A percentile compares a stretch with the other conserved stretches of the same genome.
These are phyloP conservation scores for Acyrthosiphon pisum DNA, from an alignment of 1,140 invertebrate genomes.

Conservation along the genomic window DNA sequence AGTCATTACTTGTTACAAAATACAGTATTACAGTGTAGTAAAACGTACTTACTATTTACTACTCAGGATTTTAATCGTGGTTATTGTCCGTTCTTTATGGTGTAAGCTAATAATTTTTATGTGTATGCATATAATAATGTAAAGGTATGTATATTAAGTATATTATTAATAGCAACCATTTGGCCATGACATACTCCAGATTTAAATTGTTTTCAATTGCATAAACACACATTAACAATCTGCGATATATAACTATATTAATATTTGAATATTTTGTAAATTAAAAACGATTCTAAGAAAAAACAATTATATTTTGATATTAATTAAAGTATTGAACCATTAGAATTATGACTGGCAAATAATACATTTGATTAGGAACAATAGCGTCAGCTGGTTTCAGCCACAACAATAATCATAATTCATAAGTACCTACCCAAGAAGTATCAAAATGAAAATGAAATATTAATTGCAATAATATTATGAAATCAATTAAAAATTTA, in stretches of 20 bases:
- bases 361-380: background rate
- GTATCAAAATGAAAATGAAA: background rate
- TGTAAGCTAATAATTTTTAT: conserved; percentile 26
- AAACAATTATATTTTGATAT: background rate
- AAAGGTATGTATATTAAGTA: conserved; percentile 37
- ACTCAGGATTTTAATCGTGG: background rate
- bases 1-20: background rate
- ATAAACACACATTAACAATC: conserved; percentile 46
- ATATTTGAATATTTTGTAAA: background rate
- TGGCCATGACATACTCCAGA: conserved; percentile 52
- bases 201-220: conserved; percentile 57
- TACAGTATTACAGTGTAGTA: background rate
- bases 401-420: background rate
- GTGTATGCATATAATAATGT: background rate
- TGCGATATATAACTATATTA: conserved; percentile 12
- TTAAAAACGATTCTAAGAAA: background rate
- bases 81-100: conserved; percentile 28
- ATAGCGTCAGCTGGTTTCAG: background rate
- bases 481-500: background rate
- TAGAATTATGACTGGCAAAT: background rate
- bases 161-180: conserved; percentile 34
- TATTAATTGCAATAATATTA: background rate
- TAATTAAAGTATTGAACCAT: background rate
- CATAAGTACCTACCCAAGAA: no score
- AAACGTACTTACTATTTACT: background rate